Conservation (phyloP, 2,797 vertebrate genomes). For the Iguana delicatissima region DNA sequence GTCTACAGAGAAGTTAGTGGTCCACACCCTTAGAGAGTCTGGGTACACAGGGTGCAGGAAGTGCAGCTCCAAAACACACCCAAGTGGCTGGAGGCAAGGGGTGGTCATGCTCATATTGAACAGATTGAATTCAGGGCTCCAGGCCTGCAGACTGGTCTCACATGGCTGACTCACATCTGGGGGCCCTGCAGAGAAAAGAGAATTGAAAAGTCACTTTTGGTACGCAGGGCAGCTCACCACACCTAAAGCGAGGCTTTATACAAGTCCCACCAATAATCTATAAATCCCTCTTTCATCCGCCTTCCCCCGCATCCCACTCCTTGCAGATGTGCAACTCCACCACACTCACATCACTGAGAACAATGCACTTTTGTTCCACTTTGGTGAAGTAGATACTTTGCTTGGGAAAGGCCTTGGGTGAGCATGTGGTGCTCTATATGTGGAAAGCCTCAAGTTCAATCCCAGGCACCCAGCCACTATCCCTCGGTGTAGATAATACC, state of each 20-base stretch:
- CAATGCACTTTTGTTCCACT: no score
- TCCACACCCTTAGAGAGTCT: constrained; percentile 90
- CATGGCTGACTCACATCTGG: constrained; percentile 96
- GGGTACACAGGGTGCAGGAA: constrained; percentile 89
- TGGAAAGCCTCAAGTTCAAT: no score
- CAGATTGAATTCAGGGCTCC: constrained; percentile 95
- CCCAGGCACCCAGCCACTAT: background rate
- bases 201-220: background rate
- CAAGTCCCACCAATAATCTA: no score
- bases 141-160: constrained; percentile 95
- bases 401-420: no score
- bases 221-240: background rate
- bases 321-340: background rate
- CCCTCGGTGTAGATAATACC: background rate
- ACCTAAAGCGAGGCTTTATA: background rate
- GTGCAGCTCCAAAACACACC: constrained; percentile 90
- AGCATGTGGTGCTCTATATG: no score
- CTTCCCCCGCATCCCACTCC: no score
- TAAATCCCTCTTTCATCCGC: background rate
- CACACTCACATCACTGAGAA: background rate
- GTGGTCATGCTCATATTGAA: constrained; percentile 94
- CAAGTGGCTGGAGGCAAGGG: constrained; percentile 88
- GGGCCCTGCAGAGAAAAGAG: constrained; percentile 81
- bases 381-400: no score
- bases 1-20: constrained; percentile 90